These are phyloP conservation scores for Scaptodrosophila latifasciaeformis DNA, from an alignment of 2,888 invertebrate genomes.

Conservation along the genomic window DNA sequence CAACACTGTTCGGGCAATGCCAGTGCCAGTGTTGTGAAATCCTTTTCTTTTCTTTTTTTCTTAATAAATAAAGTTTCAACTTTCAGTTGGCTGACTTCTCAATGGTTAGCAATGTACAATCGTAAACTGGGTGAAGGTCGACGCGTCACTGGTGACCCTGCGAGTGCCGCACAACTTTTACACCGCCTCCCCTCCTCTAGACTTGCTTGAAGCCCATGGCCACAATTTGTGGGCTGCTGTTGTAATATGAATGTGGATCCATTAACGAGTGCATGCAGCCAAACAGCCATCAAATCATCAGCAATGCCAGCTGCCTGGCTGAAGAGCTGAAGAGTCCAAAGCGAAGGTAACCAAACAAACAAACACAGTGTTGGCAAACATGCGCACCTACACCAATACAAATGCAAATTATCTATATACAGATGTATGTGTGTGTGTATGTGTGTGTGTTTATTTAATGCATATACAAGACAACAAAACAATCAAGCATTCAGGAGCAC, in stretches of 20 bases:
- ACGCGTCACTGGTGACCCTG: constrained; percentile 7
- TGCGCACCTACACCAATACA: constrained; percentile 12
- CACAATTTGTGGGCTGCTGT: constrained; percentile 14
- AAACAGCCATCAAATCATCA: constrained; percentile 30
- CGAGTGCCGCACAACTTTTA: background rate
- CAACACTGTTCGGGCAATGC: too few relatives aligned
- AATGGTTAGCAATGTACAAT: constrained; percentile 36
- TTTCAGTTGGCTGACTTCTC: constrained; percentile 35
- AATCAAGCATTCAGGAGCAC: constrained; percentile 15
- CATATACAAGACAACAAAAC: constrained; percentile 32
- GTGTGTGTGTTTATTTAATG: constrained; percentile 11
- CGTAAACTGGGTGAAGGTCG: constrained; percentile 70
- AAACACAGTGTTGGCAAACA: constrained; percentile 11
- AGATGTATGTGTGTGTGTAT: background rate
- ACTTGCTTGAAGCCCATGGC: background rate
- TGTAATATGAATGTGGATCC: constrained; percentile 23
- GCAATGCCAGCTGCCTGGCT: constrained; percentile 29
- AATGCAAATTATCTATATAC: constrained; percentile 1
- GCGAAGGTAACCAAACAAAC: background rate
- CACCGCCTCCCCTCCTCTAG: background rate
- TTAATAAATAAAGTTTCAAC: too few relatives aligned
- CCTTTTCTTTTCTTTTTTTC: too few relatives aligned
- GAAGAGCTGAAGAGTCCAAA: background rate
- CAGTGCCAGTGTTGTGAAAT: too few relatives aligned
- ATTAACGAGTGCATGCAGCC: constrained; percentile 45